Conservation (phyloP, 2,797 vertebrate species). For the Argyrosomus regius region DNA sequence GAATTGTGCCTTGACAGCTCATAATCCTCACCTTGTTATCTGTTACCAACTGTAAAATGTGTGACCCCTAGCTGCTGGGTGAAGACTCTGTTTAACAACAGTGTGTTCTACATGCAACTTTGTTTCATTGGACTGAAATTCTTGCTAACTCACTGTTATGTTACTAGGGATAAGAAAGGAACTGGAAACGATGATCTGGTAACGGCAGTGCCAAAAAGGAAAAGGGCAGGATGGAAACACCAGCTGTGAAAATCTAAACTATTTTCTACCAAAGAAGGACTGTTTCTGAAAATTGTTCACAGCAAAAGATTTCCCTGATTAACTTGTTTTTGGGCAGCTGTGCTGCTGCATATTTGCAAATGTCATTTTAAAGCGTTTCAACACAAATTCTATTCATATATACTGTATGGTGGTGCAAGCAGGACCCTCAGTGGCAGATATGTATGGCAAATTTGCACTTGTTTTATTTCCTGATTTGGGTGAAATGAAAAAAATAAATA, state of each 20-base stretch:
- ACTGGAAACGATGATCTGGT: slow-evolving; percentile 39
- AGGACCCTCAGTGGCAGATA: not conserved
- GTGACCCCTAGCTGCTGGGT: slow-evolving; percentile 3
- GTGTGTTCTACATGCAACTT: not conserved
- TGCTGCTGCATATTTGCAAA: not conserved
- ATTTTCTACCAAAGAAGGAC: slow-evolving; percentile 7
- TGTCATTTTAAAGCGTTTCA: slow-evolving; percentile 5
- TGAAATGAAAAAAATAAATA: not conserved
- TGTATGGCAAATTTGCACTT: no score
- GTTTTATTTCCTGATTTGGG: not conserved
- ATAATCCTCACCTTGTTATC: slow-evolving; percentile 31
- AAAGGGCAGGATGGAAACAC: slow-evolving; percentile 27
- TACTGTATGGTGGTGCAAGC: not conserved
- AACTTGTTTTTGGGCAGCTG: slow-evolving; percentile 17
- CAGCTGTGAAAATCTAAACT: slow-evolving; percentile 27
- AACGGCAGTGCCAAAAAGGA: not conserved
- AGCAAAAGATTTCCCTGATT: slow-evolving; percentile 1
- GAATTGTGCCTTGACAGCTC: slow-evolving; percentile 22
- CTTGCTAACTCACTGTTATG: slow-evolving; percentile 10
- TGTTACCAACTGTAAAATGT: slow-evolving; percentile 15
- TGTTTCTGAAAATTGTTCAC: not conserved
- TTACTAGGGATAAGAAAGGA: slow-evolving; percentile 19
- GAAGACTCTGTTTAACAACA: slow-evolving; percentile 14
- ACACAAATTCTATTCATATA: not conserved
- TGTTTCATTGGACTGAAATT: not conserved